Base-by-base conservation (phyloP, 2,113 vertebrate species). In the Hypocryptadius cinnamomeus region DNA sequence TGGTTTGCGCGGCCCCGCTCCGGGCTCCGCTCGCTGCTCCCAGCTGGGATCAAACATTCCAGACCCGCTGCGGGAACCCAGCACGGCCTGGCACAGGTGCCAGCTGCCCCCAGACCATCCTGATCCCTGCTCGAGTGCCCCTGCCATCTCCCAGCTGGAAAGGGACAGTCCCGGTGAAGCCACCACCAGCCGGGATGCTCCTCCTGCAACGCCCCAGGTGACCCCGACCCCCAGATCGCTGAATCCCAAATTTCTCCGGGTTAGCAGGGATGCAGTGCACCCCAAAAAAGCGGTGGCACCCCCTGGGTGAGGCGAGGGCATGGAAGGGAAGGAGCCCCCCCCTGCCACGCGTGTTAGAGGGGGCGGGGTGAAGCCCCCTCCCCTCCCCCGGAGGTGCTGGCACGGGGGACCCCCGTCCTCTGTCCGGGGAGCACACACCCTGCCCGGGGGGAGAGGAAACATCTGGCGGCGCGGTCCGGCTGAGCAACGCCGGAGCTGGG, bases 271-370 rank as follows among this genome's bases (percentile, higher is more conserved):
- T 14, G 44, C 9, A 1, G 16, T 0, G 16, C 20, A 3, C 47
- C 59, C 59, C 35, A 42, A 30, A 56, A 22, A n/a, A 2, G 2
- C 31, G 37, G 11, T 0, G 3, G 13, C 33, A 51, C 44, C 11
- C 15, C 39, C 42, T 0, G 1, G 5, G 19, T 5, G 18, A 40
- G 78, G 23, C 0, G 6, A 28, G 22, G 17, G 12, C 11, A 10
- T n/a, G n/a, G n/a, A 60, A 3, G 57, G 24, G 13, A 25, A 64
- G 64, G 74, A 40, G 3, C n/a, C n/a, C 11, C 1, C 6, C 0
- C 0, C 5, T 16, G 10, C 70, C 47, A 20, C 0, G 0, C 1
- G 57, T 5, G 47, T 31, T 3, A 3, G 3, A 3, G 68, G 19
- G 48, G 44, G 8, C 2, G 11, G 1, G 21, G 37, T 28, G 51